Base-by-base conservation (phyloP, 2,888 invertebrate genomes). In the Zele albiditarsus region DNA sequence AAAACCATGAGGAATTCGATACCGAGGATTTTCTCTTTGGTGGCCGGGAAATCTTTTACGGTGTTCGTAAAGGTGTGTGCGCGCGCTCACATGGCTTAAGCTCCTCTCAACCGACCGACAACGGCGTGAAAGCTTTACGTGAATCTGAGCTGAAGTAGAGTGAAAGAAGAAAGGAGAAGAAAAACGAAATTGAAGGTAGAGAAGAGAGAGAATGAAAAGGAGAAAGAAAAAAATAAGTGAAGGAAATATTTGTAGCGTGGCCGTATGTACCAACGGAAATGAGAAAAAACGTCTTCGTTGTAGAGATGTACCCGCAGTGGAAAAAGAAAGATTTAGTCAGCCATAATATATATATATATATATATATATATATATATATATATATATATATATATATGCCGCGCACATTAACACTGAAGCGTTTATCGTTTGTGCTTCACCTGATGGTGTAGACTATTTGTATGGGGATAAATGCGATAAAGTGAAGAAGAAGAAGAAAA, bases 251-350 rank as follows among this genome's bases (percentile, higher is more conserved):
- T 20, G 53, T 53, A 53, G 20, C 53, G n/a, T 10, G 53, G 23
- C 23, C 71, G 65, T 68, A 66, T 71, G 74, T 73, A 27, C 38
- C 66, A 71, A 38, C 62, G 70, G 31, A 62, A 38, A 72, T 71
- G 42, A 67, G 20, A 67, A 49, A 20, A 65, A 60, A 33, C 23
- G 28, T 25, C 57, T 58, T 31, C 16, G 25, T 27, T 38, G 42
- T 33, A 14, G 46, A 75, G 65, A 57, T 68, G 58, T 62, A 73
- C 33, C 62, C 60, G 31, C 67, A 63, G 69, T 65, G n/a, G 38
- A 73, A 63, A 33, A 76, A 62, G 46, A 53, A 62, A 57, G 33
- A 53, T 53, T 53, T 60, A 67, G 60, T 25, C 42, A 31, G 23
- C 46, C 33, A 38, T 63, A 6, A 20, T 63, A 38, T n/a, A 38